Percentiles rank a stretch among this genome's conserved stretches.
phyloP scores from a whole-genome alignment of 2,888 invertebrate genomes.

The Acanthosepion esculentum region DNA sequence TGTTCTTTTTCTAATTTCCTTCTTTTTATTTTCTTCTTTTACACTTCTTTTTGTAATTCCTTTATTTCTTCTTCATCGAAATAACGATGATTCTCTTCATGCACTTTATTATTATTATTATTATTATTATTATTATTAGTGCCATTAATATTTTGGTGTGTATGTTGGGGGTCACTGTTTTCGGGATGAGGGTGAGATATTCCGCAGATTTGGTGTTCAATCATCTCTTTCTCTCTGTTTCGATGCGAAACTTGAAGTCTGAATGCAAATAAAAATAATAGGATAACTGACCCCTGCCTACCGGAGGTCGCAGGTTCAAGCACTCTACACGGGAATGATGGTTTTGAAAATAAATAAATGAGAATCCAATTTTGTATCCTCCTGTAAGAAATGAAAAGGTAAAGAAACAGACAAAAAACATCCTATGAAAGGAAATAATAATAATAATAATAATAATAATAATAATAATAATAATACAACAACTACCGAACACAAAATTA shows the following conservation, averaged over 20 bases:
- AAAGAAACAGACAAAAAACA: not conserved
- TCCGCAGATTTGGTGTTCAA: not conserved
- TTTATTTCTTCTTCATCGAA: too few relatives aligned
- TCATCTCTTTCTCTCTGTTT: not conserved
- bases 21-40: too few relatives aligned
- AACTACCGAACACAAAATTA: not conserved
- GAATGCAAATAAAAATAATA: conserved; percentile 17
- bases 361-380: not conserved
- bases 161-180: not conserved
- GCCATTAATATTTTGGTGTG: too few relatives aligned
- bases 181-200: not conserved
- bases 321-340: not conserved
- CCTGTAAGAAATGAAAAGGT: not conserved
- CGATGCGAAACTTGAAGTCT: not conserved
- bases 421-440: not conserved
- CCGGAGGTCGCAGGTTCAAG: not conserved
- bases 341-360: conserved; percentile 6
- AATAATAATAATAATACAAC: not conserved
- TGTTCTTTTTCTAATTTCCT: not conserved
- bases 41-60: too few relatives aligned
- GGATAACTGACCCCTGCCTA: not conserved
- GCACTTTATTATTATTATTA: too few relatives aligned
- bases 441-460: not conserved
- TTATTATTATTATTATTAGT: too few relatives aligned
- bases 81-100: too few relatives aligned